Evolutionary conservation across 2,113 vertebrate species (phyloP), one percentile per base, ranked within the genome.

Genomic region (Amphilophus citrinellus): DNA sequence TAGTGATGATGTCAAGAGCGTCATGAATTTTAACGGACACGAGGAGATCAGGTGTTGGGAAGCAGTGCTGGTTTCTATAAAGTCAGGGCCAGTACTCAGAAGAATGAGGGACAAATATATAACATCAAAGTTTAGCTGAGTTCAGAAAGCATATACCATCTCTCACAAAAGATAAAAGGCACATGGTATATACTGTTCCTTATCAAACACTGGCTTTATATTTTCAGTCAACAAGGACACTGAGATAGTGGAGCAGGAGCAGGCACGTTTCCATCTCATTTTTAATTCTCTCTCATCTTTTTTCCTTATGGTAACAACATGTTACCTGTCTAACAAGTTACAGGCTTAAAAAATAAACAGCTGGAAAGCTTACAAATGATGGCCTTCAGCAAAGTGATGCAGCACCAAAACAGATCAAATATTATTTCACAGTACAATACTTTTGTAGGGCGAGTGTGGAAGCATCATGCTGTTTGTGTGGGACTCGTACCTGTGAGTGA

Each of bases 171-270:
- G 7, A 56, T n/a, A 5, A 20, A 17, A 47, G 39, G 4, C 65
- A 47, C 65, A 18, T 2, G 14, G 42, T 1, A 3, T 17, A 42
- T 0, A 0, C 35, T 0, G 6, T 13, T 8, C 24, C 9, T 27
- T 24, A 59, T 0, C 3, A 42, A 42, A 42, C n/a, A 50, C 18
- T 0, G 5, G 15, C 65, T 71, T 50, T 50, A 15, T 17, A 50
- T 50, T 50, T 53, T 71, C 3, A 53, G 50, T 32, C 24, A 0
- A 24, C 30, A 47, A 30, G 66, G 44, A 30, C 24, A 20, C 15
- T 1, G 24, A 53, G 44, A 1, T 53, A 3, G 3, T 50, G 42
- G 65, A 50, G 7, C 42, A 27, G 2, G 22, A 68, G 42, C 42
- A 7, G 22, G 42, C 47, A 50, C 22, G 42, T 71, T 30, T 71